Evolutionary conservation across 2,888 invertebrate species (phyloP).

Genomic region (Drosophila limbata): DNA sequence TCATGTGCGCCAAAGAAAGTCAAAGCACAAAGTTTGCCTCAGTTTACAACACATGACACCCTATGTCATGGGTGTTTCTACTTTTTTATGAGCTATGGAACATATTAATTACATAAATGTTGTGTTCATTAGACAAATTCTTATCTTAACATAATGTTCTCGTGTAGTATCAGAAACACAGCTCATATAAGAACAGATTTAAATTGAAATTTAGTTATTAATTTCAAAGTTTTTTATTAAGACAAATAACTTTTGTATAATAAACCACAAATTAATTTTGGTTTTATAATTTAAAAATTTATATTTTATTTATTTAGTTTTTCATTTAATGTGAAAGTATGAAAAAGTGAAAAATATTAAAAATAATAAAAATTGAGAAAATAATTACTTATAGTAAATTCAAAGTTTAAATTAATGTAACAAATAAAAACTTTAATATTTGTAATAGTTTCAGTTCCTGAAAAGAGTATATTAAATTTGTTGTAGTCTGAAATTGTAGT

Average conservation of each 20-base stretch:
- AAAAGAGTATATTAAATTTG: not conserved
- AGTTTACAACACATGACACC: not conserved
- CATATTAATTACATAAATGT: not conserved
- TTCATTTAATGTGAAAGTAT: too few relatives aligned
- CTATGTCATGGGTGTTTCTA: not conserved
- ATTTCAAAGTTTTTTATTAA: too few relatives aligned
- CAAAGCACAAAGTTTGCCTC: constrained; percentile 19
- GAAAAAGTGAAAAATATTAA: too few relatives aligned
- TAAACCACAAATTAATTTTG: too few relatives aligned
- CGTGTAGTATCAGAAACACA: not conserved
- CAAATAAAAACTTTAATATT: too few relatives aligned
- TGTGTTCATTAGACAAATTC: not conserved
- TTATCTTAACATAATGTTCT: not conserved
- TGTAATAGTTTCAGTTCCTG: too few relatives aligned
- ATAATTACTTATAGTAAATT: not conserved
- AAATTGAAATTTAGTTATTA: too few relatives aligned
- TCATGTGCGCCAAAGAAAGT: constrained; percentile 23
- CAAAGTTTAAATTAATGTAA: too few relatives aligned
- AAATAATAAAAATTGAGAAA: too few relatives aligned
- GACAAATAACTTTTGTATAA: too few relatives aligned
- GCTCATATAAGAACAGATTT: not conserved
- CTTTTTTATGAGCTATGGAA: constrained; percentile 6
- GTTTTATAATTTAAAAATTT: too few relatives aligned
- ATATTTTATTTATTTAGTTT: too few relatives aligned
- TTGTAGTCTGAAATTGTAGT: not conserved